Conservation (phyloP, 2,888 invertebrate genomes). For the Synanthedon myopaeformis region DNA sequence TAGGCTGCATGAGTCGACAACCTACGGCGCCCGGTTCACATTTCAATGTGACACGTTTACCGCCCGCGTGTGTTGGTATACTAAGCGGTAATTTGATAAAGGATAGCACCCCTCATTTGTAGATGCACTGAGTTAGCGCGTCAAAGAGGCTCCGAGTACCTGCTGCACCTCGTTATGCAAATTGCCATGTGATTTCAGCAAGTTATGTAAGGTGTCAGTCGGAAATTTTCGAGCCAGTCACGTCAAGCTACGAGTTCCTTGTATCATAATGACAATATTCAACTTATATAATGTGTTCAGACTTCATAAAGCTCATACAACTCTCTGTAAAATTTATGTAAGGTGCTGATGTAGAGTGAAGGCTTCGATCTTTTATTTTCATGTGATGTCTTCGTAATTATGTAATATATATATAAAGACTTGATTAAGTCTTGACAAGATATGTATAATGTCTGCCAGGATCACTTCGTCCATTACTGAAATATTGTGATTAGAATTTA, state of each 20-base stretch:
- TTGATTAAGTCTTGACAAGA: no score
- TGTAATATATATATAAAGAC: no score
- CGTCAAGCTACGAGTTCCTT: not conserved
- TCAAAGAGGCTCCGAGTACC: conserved; percentile 16
- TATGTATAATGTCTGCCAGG: no score
- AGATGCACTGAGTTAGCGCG: conserved; percentile 12
- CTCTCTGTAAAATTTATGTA: no score
- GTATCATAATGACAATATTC: not conserved
- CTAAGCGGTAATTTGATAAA: conserved; percentile 11
- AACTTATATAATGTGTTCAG: not conserved
- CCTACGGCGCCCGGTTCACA: conserved; percentile 1
- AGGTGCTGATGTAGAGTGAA: no score
- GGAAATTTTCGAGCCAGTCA: not conserved
- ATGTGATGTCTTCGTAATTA: no score
- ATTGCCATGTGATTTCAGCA: conserved; percentile 21
- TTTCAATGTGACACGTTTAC: conserved; percentile 2
- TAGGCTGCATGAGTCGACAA: no score
- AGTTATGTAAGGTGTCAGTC: not conserved
- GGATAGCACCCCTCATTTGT: conserved; percentile 18
- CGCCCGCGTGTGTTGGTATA: not conserved
- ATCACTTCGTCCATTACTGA: no score
- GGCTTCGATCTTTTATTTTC: no score
- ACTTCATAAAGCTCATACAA: no score
- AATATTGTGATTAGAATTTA: no score
- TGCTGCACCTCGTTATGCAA: conserved; percentile 24